phyloP scores from a whole-genome alignment of 2,797 vertebrate genomes.

The Mormyrops attenuatus region DNA sequence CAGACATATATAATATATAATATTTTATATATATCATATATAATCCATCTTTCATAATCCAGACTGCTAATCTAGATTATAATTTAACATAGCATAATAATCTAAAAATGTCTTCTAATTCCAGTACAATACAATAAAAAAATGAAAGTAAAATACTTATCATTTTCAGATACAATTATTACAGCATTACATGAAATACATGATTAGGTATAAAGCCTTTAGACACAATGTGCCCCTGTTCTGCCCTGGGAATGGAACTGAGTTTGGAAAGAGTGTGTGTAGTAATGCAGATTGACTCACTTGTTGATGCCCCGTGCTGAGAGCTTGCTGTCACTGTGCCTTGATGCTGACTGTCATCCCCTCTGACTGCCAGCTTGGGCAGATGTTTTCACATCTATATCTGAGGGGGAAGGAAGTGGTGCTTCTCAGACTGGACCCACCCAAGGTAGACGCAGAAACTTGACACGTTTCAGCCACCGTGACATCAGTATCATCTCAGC shows the following conservation, averaged over 20 bases:
- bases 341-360: constrained; percentile 26
- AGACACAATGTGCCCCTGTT: not conserved
- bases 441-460: constrained; percentile 11
- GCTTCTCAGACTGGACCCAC: constrained; percentile 33
- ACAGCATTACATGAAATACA: not conserved
- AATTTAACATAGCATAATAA: not conserved
- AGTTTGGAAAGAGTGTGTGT: constrained; percentile 14
- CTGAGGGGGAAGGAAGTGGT: constrained; percentile 54
- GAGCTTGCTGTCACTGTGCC: constrained; percentile 36
- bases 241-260: not conserved
- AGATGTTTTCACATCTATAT: constrained; percentile 37
- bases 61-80: not conserved
- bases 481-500: not conserved
- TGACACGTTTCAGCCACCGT: not conserved
- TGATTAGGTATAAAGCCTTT: not conserved
- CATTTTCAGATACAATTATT: not conserved
- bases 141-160: not conserved
- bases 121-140: not conserved
- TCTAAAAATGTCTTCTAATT: not conserved
- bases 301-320: constrained; percentile 1
- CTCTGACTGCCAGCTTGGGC: constrained; percentile 21
- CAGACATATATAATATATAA: no score
- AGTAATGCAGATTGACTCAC: constrained; percentile 31
- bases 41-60: not conserved
- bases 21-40: not conserved